A percentile compares a stretch with the other conserved stretches of the same genome.
phyloP scores from a whole-genome alignment of 2,797 vertebrate genomes.

The Pterois miles region DNA sequence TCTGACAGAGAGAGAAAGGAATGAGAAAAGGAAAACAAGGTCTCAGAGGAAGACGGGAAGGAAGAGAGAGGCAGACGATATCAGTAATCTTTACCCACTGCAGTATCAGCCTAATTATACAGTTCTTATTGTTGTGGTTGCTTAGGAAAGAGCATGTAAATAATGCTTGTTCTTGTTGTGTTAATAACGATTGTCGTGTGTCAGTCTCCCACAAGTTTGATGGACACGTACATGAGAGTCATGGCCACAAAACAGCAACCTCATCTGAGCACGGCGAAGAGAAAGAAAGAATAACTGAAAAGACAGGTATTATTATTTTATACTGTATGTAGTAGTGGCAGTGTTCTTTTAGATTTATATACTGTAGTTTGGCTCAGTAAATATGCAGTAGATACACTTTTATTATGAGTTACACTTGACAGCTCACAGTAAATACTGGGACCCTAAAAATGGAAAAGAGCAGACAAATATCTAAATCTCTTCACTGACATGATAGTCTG shows the following conservation, averaged over 20 bases:
- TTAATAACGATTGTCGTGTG: constrained; percentile 12
- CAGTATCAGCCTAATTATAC: constrained; percentile 53
- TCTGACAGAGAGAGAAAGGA: constrained; percentile 52
- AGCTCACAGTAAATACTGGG: constrained; percentile 11
- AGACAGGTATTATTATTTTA: constrained; percentile 35
- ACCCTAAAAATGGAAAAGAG: constrained; percentile 16
- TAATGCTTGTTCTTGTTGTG: constrained; percentile 23
- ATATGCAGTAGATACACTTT: constrained; percentile 15
- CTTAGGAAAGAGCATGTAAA: constrained; percentile 26
- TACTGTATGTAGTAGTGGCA: neutral
- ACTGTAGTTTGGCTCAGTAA: constrained; percentile 7
- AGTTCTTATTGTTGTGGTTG: constrained; percentile 29
- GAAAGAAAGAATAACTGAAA: constrained; percentile 13
- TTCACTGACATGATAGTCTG: constrained; percentile 27
- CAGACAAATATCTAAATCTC: constrained; percentile 31
- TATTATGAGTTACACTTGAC: constrained; percentile 20
- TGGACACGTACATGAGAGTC: constrained; percentile 2
- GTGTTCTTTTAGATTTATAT: neutral
- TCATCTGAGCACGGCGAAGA: constrained; percentile 19
- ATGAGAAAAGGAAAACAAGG: constrained; percentile 50
- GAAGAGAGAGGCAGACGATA: constrained; percentile 46
- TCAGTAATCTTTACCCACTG: constrained; percentile 63
- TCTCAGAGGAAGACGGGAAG: constrained; percentile 45
- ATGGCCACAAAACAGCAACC: constrained; percentile 30
- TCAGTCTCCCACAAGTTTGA: constrained; percentile 43